Base-by-base conservation (phyloP, 2,888 invertebrate genomes). In the Ochropleura plecta region DNA sequence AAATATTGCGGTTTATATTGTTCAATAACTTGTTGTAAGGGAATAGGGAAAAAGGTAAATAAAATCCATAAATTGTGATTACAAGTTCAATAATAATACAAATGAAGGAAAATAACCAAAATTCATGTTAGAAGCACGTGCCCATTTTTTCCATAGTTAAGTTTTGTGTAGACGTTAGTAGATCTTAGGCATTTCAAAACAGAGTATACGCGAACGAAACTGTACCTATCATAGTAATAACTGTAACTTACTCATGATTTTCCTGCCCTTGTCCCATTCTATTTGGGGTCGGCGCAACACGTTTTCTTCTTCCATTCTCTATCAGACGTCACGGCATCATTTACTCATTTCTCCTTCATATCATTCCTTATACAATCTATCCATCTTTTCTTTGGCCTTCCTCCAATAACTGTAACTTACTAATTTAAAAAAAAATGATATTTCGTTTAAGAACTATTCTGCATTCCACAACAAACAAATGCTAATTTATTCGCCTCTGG, bases 41-140 rank as follows among this genome's bases (percentile, higher is more conserved):
- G 59, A 78, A 78, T 0, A 83, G 48, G 78, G 78, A 83, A 78
- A 78, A 64, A 30, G 63, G 68, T 48, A 40, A 82, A 78, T 40
- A 55, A 46, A 62, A 82, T 62, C 55, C 8, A 55, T 16, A 30
- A 63, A 40, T 60, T 18, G 7, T 59, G 40, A 40, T 65, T 12
- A 2, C n/a, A 20, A 20, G 40, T 66, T 66, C 49, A 73, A 42
- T 73, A 62, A 71, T 46, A 67, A 40, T 77, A 44, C 48, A n/a
- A 30, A 74, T 46, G 10, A 49, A 57, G 30, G 55, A 63, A 63
- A 51, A 81, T 74, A 63, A 81, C 62, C 55, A 55, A 12, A 42
- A 3, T n/a, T 5, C 20, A 5, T 51, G 40, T 42, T 55, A 30
- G 0, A 5, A 59, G 59, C 60, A 66, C 64, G 60, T 81, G 46